phyloP scores from a whole-genome alignment of 2,113 vertebrate genomes.

The Trematocara nigrifrons region DNA sequence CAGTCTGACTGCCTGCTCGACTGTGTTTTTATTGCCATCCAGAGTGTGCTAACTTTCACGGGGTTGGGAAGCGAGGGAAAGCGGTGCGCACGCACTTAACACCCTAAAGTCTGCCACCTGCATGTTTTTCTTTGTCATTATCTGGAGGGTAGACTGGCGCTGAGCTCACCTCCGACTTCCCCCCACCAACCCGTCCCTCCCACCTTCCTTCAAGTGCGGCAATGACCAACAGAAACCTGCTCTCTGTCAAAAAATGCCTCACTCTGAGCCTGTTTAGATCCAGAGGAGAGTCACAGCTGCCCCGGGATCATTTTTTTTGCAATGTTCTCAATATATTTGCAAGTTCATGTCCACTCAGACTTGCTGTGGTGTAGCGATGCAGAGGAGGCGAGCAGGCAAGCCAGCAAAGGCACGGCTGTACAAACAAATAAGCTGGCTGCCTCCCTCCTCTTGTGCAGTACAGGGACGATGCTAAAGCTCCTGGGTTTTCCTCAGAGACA shows the following conservation, averaged over 20 bases:
- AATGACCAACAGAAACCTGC: slow-evolving; percentile 35
- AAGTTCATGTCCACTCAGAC: slow-evolving; percentile 55
- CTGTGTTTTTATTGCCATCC: slow-evolving; percentile 48
- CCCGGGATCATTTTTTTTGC: not conserved
- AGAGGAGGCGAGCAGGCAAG: not conserved
- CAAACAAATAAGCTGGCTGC: slow-evolving; percentile 50
- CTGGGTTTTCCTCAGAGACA: slow-evolving; percentile 49
- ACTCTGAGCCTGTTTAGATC: not conserved
- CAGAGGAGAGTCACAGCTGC: slow-evolving; percentile 12
- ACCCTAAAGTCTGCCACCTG: slow-evolving; percentile 48
- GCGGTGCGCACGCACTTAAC: not conserved
- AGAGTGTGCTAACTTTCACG: slow-evolving; percentile 38
- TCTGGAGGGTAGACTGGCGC: slow-evolving; percentile 44
- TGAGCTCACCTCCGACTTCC: not conserved
- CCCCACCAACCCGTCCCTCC: not conserved
- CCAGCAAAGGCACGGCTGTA: slow-evolving; percentile 23
- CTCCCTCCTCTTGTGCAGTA: not conserved
- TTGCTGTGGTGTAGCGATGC: not conserved
- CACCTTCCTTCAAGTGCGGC: not conserved
- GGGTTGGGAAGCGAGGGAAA: slow-evolving; percentile 11
- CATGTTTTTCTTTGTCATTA: slow-evolving; percentile 48
- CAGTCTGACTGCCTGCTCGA: slow-evolving; percentile 11
- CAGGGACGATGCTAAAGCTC: slow-evolving; percentile 24
- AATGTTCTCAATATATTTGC: slow-evolving; percentile 16
- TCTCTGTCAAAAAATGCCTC: slow-evolving; percentile 16